These are phyloP conservation scores for Cataglyphis rosenhaueri DNA, from an alignment of 2,888 invertebrate genomes.

Conservation along the genomic window DNA sequence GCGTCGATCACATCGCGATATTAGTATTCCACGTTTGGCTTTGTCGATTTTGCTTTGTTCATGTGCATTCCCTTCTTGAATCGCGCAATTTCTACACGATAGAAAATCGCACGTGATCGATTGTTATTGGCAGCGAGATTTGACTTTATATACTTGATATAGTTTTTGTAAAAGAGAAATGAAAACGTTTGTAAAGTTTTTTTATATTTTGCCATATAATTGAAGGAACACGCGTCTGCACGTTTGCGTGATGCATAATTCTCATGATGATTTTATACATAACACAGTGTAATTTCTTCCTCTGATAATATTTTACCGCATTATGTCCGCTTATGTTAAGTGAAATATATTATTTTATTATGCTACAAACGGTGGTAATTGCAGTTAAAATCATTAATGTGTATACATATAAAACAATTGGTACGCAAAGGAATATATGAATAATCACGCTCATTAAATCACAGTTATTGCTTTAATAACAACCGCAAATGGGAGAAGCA, in stretches of 20 bases:
- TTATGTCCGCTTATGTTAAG: background rate
- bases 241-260: background rate
- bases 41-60: background rate
- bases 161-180: background rate
- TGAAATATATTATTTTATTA: background rate
- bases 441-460: constrained; percentile 52
- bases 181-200: background rate
- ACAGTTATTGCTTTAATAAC: constrained; percentile 35
- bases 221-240: background rate
- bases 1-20: background rate
- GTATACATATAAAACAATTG: constrained; percentile 22
- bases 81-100: background rate
- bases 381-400: constrained; percentile 32
- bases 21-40: background rate
- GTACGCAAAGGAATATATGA: constrained; percentile 39
- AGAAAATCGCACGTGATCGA: background rate
- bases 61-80: background rate
- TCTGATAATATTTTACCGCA: background rate
- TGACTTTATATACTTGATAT: too few relatives aligned
- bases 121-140: background rate
- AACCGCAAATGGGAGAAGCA: constrained; percentile 39
- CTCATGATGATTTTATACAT: background rate
- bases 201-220: background rate
- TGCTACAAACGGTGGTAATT: constrained; percentile 25
- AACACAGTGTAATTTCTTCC: background rate